Percentiles rank a stretch among this genome's conserved stretches.
Conservation (phyloP, 2,888 invertebrate species). For the Epinotia brunnichana region DNA sequence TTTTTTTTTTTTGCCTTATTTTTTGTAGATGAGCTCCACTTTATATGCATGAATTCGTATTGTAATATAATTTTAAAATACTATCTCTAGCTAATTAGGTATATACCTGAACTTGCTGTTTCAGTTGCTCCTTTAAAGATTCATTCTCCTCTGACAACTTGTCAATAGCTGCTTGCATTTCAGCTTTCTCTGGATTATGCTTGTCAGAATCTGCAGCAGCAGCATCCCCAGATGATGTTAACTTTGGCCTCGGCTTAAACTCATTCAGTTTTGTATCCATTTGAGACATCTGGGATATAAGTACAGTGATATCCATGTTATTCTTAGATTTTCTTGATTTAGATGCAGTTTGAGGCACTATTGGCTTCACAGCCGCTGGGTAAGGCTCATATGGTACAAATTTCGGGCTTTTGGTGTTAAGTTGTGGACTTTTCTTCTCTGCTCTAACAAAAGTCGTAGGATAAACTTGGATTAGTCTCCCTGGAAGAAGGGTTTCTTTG, state of each 20-base stretch:
- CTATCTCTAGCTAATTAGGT: neutral
- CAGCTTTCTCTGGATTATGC: conserved; percentile 71
- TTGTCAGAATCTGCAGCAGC: conserved; percentile 55
- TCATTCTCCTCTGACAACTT: conserved; percentile 87
- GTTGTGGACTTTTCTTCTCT: conserved; percentile 81
- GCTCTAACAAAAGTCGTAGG: conserved; percentile 85
- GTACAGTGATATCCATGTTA: conserved; percentile 86
- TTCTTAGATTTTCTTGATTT: conserved; percentile 78
- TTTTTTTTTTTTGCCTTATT: too few species aligned
- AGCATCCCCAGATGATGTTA: conserved; percentile 69
- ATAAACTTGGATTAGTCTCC: conserved; percentile 73
- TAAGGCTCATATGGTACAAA: conserved; percentile 96
- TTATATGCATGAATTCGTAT: too few species aligned
- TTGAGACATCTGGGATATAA: conserved; percentile 88
- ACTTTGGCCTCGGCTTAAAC: conserved; percentile 78
- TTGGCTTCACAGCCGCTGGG: conserved; percentile 92
- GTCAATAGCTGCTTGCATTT: conserved; percentile 85
- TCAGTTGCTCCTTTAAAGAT: conserved; percentile 90
- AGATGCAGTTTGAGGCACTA: conserved; percentile 82
- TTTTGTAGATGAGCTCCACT: too few species aligned
- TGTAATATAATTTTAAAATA: neutral
- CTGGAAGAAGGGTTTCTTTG: conserved; percentile 60
- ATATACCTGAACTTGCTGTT: conserved; percentile 90
- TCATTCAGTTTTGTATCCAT: conserved; percentile 86
- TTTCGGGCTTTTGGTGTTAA: conserved; percentile 87